These are phyloP conservation scores for Calycopis cecrops DNA, from an alignment of 1,140 invertebrate genomes.

Conservation along the genomic window DNA sequence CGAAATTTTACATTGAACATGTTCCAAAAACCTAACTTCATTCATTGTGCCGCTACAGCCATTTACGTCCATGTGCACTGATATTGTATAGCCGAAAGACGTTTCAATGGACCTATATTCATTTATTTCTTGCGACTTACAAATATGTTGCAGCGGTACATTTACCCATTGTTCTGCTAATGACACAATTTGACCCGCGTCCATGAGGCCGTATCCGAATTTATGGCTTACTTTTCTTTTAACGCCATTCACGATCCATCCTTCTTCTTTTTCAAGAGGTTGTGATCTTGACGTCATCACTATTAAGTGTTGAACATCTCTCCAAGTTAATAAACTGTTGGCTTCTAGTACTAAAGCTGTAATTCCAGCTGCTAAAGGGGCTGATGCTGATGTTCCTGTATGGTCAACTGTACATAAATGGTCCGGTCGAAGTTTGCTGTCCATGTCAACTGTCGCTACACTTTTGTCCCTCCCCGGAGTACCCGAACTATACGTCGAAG, in stretches of 20 bases:
- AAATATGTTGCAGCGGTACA: slow-evolving; percentile 95
- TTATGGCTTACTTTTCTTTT: slow-evolving; percentile 94
- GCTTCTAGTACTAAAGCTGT: slow-evolving; percentile 95
- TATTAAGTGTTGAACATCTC: slow-evolving; percentile 98
- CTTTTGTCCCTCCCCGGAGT: slow-evolving; percentile 94
- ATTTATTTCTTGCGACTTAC: slow-evolving; percentile 91
- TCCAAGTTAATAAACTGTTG: slow-evolving; percentile 94
- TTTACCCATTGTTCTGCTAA: slow-evolving; percentile 94
- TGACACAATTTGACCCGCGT: slow-evolving; percentile 92
- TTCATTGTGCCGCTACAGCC: slow-evolving; percentile 89
- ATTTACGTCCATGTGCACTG: slow-evolving; percentile 89
- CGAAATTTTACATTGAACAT: slow-evolving; percentile 95
- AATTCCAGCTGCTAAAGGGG: slow-evolving; percentile 95
- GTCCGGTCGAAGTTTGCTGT: slow-evolving; percentile 86
- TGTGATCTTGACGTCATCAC: slow-evolving; percentile 90
- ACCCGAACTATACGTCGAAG: slow-evolving; percentile 96
- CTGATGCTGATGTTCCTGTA: slow-evolving; percentile 95
- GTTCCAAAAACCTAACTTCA: slow-evolving; percentile 93
- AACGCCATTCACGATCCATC: slow-evolving; percentile 94
- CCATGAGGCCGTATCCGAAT: slow-evolving; percentile 98
- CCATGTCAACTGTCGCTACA: slow-evolving; percentile 95
- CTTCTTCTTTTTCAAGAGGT: slow-evolving; percentile 87
- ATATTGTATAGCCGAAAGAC: slow-evolving; percentile 81
- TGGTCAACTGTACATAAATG: slow-evolving; percentile 91
- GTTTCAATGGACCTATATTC: slow-evolving; percentile 87